Percentiles rank a stretch among this genome's conserved stretches.
Evolutionary conservation across 2,888 invertebrate species (phyloP).

Genomic region (Frankliniella fusca): DNA sequence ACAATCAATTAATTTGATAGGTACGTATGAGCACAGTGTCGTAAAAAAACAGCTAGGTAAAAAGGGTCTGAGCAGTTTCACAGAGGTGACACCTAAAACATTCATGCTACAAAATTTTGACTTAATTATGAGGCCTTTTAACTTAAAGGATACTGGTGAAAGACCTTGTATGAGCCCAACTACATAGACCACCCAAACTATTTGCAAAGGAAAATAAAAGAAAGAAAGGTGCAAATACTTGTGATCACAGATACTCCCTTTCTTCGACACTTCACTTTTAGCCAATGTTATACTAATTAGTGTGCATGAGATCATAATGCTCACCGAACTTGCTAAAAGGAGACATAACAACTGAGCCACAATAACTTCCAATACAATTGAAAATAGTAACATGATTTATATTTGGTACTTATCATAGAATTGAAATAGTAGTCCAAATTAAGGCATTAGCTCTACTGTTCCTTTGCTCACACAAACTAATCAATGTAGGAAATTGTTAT

Average conservation of each 20-base stretch:
- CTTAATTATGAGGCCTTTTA: not conserved
- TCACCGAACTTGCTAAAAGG: not conserved
- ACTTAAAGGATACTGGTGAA: not conserved
- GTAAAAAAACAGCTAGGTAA: not conserved
- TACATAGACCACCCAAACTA: not conserved
- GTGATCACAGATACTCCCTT: slow-evolving; percentile 22
- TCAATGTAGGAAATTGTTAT: not conserved
- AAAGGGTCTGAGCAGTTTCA: not conserved
- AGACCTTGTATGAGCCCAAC: not conserved
- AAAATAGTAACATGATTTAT: slow-evolving; percentile 23
- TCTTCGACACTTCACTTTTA: not conserved
- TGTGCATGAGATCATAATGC: slow-evolving; percentile 16
- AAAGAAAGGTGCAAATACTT: not conserved
- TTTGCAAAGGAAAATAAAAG: not conserved
- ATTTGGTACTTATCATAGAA: slow-evolving; percentile 8
- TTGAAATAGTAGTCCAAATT: not conserved
- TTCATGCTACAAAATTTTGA: not conserved
- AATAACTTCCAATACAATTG: slow-evolving; percentile 6
- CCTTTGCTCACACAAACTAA: not conserved
- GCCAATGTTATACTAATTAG: not conserved
- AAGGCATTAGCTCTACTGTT: not conserved
- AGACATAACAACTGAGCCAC: slow-evolving; percentile 12
- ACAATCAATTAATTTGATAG: not conserved
- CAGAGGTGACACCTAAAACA: not conserved
- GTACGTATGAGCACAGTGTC: not conserved